Evolutionary conservation across 2,888 invertebrate genomes (phyloP).

Genomic region (Leptodirus hochenwartii): DNA sequence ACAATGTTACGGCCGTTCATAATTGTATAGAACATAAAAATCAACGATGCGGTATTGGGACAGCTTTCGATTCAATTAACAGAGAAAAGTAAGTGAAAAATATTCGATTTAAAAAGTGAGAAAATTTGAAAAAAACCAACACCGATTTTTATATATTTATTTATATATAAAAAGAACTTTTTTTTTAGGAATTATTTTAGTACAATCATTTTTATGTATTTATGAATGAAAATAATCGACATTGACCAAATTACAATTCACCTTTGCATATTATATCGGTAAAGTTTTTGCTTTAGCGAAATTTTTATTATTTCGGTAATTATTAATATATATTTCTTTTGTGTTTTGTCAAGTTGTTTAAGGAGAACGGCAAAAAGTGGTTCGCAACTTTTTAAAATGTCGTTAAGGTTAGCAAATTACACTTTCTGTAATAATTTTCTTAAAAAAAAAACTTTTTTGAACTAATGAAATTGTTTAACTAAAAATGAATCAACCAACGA

Average conservation of each 20-base stretch:
- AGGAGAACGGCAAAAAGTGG: slow-evolving; percentile 37
- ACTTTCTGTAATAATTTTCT: too few species aligned
- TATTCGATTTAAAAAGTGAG: slow-evolving; percentile 3
- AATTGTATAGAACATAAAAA: slow-evolving; percentile 36
- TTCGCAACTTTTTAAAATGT: slow-evolving; percentile 63
- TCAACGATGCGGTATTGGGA: slow-evolving; percentile 33
- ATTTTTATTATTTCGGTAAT: slow-evolving; percentile 11
- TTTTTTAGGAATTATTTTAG: neutral
- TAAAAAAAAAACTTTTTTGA: too few species aligned
- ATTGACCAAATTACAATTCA: too few species aligned
- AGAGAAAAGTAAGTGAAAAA: slow-evolving; percentile 31
- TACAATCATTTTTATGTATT: neutral
- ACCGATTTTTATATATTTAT: too few species aligned
- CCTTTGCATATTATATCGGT: slow-evolving; percentile 6
- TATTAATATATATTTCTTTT: slow-evolving; percentile 11
- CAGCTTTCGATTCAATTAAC: slow-evolving; percentile 39
- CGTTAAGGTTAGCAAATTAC: slow-evolving; percentile 43
- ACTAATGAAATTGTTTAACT: too few species aligned
- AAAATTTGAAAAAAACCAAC: neutral
- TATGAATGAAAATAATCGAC: neutral
- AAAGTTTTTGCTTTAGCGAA: slow-evolving; percentile 4
- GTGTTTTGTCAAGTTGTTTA: slow-evolving; percentile 14
- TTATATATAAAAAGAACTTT: neutral
- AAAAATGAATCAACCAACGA: too few species aligned
- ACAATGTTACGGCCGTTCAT: slow-evolving; percentile 45